Evolutionary conservation across 2,113 vertebrate genomes (phyloP).

Genomic region (Crocuta crocuta): DNA sequence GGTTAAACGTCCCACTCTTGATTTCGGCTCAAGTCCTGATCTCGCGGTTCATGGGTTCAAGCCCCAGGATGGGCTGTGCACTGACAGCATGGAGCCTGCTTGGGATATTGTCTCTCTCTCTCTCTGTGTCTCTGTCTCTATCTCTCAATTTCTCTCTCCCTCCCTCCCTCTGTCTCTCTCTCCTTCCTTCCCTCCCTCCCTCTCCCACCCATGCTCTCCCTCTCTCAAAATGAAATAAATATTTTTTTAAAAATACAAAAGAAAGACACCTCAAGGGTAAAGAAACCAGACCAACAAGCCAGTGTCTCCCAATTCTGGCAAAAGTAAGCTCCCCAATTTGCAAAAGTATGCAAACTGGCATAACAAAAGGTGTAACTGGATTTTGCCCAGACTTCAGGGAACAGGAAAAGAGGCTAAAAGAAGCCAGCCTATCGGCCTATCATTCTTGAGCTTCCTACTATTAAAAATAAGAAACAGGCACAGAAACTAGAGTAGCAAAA

Average conservation of each 20-base stretch:
- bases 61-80: no score
- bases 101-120: no score
- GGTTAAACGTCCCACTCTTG: no score
- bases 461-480: not conserved
- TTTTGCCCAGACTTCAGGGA: not conserved
- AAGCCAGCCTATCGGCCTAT: not conserved
- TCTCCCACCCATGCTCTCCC: no score
- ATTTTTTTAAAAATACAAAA: not conserved
- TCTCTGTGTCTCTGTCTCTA: no score
- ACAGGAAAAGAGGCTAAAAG: not conserved
- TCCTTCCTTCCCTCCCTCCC: no score
- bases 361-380: not conserved
- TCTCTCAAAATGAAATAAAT: no score
- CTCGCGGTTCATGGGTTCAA: no score
- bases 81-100: no score
- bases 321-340: not conserved
- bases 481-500: not conserved
- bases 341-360: not conserved
- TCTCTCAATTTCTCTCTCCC: no score
- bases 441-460: not conserved
- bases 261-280: not conserved
- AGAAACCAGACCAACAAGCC: not conserved
- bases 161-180: no score
- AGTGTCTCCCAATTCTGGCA: not conserved
- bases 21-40: no score